Conservation (phyloP, 2,113 vertebrate genomes). For the Verasper variegatus region DNA sequence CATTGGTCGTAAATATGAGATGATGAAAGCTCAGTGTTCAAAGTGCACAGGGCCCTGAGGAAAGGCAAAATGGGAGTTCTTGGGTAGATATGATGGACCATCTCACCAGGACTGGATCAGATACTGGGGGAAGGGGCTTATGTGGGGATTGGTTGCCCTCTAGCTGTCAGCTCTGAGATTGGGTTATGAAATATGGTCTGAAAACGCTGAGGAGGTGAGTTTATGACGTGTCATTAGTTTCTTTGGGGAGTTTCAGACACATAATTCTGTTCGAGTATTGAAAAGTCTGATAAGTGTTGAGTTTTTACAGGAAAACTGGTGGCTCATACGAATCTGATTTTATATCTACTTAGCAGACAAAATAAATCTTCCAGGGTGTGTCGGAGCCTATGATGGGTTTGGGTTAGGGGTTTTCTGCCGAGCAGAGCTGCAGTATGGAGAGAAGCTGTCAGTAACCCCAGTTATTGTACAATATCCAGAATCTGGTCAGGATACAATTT, state of each 20-base stretch:
- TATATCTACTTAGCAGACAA: background rate
- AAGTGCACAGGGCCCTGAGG: slow-evolving; percentile 46
- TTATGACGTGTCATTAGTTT: slow-evolving; percentile 21
- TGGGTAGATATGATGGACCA: slow-evolving; percentile 57
- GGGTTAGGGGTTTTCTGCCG: background rate
- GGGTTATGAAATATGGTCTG: slow-evolving; percentile 54
- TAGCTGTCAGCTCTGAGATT: slow-evolving; percentile 80
- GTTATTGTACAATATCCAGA: slow-evolving; percentile 9
- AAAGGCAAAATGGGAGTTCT: slow-evolving; percentile 61
- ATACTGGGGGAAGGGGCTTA: slow-evolving; percentile 52
- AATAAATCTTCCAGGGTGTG: background rate
- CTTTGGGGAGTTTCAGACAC: slow-evolving; percentile 26
- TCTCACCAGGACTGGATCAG: slow-evolving; percentile 51
- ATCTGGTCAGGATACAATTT: slow-evolving; percentile 1
- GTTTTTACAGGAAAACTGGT: background rate
- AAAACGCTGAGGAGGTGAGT: slow-evolving; percentile 15
- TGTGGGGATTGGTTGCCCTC: slow-evolving; percentile 84
- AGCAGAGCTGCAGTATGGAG: background rate
- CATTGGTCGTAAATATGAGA: slow-evolving; percentile 72
- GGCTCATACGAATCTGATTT: slow-evolving; percentile 24
- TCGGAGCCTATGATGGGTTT: background rate
- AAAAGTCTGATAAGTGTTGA: slow-evolving; percentile 5
- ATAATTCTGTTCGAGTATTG: background rate
- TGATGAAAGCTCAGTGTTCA: slow-evolving; percentile 69
- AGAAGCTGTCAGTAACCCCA: background rate